phyloP scores from a whole-genome alignment of 2,888 invertebrate genomes.

The Diloba caeruleocephala region DNA sequence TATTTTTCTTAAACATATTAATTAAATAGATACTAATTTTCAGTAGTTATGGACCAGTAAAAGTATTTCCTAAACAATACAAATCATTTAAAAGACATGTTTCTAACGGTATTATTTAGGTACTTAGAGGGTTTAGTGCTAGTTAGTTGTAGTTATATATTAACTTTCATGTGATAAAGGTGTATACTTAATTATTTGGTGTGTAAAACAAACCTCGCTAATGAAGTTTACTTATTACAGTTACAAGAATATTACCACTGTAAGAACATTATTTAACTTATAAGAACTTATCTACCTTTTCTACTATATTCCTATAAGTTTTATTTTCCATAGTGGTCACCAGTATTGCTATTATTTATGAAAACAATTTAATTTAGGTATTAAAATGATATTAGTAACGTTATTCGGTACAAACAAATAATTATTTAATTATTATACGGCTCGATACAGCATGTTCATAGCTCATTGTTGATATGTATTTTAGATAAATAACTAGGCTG shows the following conservation, averaged over 20 bases:
- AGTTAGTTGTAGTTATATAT: constrained; percentile 46
- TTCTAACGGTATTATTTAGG: constrained; percentile 39
- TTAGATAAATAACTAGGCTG: constrained; percentile 51
- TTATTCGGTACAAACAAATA: constrained; percentile 67
- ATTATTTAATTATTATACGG: constrained; percentile 52
- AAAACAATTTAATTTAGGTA: constrained; percentile 55
- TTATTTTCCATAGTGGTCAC: constrained; percentile 58
- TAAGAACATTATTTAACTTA: constrained; percentile 47
- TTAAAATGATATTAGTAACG: constrained; percentile 55
- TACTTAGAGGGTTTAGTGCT: constrained; percentile 53
- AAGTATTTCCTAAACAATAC: constrained; percentile 16
- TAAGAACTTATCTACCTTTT: constrained; percentile 42
- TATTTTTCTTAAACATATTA: constrained; percentile 2
- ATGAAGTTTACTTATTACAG: constrained; percentile 45
- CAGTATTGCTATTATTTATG: constrained; percentile 72
- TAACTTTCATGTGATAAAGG: constrained; percentile 64
- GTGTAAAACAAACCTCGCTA: constrained; percentile 62
- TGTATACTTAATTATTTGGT: constrained; percentile 61
- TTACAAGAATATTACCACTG: constrained; percentile 47
- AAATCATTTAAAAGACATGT: constrained; percentile 20
- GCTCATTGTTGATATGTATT: constrained; percentile 55
- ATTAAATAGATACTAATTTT: constrained; percentile 2
- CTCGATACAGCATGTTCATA: constrained; percentile 48
- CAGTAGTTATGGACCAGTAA: constrained; percentile 32
- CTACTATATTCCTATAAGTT: constrained; percentile 44